Conservation (phyloP, 2,113 vertebrate genomes). For the Globicephala melas region DNA sequence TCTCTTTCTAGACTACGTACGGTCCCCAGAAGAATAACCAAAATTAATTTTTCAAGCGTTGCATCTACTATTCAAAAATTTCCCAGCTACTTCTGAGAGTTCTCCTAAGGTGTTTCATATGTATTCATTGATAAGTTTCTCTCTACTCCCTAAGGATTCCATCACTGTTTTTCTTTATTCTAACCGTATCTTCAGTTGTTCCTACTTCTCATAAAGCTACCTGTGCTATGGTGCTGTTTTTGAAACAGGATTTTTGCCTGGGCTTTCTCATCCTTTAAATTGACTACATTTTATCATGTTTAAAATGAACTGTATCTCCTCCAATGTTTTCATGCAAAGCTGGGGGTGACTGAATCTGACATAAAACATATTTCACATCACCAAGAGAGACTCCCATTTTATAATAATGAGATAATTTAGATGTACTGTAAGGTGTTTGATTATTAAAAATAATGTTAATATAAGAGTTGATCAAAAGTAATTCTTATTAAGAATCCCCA, state of each 20-base stretch:
- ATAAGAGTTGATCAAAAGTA: neutral
- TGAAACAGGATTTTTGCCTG: neutral
- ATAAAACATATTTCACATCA: neutral
- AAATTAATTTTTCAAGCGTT: neutral
- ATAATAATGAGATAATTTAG: neutral
- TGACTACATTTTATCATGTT: neutral
- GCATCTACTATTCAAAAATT: neutral
- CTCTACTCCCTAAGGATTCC: neutral
- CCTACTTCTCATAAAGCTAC: neutral
- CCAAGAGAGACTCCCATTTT: neutral
- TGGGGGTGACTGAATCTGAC: neutral
- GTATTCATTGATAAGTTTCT: neutral
- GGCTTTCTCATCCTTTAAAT: neutral
- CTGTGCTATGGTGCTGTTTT: neutral
- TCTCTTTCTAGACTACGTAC: neutral
- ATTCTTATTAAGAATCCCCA: neutral
- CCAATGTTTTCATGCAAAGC: neutral
- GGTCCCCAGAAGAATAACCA: neutral
- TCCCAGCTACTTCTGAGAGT: neutral
- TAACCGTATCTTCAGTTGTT: neutral
- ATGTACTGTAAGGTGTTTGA: neutral
- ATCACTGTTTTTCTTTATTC: neutral
- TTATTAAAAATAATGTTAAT: neutral
- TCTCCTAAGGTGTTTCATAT: neutral
- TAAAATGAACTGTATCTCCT: neutral